phyloP scores from a whole-genome alignment of 2,797 vertebrate species.

The Sphenodon punctatus region DNA sequence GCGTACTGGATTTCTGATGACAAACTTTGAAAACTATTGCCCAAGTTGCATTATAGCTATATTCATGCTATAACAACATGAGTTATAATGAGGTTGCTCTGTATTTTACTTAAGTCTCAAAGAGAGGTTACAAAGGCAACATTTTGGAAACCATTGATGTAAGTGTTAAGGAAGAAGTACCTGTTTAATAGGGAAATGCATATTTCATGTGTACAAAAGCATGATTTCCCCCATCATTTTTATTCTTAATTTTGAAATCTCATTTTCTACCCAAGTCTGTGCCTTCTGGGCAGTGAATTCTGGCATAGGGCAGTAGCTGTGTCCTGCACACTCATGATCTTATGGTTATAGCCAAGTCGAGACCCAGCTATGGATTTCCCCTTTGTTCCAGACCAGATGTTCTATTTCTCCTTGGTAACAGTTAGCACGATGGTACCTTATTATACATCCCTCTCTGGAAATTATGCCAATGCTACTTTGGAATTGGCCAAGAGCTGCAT shows the following conservation, averaged over 20 bases:
- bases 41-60: too few species aligned
- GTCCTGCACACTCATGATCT: constrained; percentile 14
- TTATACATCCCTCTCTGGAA: constrained; percentile 72
- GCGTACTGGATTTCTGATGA: too few species aligned
- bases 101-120: too few species aligned
- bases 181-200: background rate
- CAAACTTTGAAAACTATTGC: too few species aligned
- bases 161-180: background rate
- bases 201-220: too few species aligned
- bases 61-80: too few species aligned
- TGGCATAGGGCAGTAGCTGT: background rate
- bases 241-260: background rate
- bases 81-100: too few species aligned
- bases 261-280: background rate
- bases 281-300: constrained; percentile 5
- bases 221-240: too few species aligned
- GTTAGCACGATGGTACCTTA: constrained; percentile 70
- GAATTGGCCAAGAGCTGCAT: constrained; percentile 67
- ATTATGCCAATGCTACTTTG: constrained; percentile 70
- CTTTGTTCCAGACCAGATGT: constrained; percentile 79
- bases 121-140: background rate
- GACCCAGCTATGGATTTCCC: constrained; percentile 59
- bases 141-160: too few species aligned
- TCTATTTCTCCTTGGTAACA: constrained; percentile 74
- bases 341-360: constrained; percentile 45